Percentiles rank a stretch among this genome's conserved stretches.
These are phyloP conservation scores for Noctua janthina DNA, from an alignment of 2,888 invertebrate species.

Conservation along the genomic window DNA sequence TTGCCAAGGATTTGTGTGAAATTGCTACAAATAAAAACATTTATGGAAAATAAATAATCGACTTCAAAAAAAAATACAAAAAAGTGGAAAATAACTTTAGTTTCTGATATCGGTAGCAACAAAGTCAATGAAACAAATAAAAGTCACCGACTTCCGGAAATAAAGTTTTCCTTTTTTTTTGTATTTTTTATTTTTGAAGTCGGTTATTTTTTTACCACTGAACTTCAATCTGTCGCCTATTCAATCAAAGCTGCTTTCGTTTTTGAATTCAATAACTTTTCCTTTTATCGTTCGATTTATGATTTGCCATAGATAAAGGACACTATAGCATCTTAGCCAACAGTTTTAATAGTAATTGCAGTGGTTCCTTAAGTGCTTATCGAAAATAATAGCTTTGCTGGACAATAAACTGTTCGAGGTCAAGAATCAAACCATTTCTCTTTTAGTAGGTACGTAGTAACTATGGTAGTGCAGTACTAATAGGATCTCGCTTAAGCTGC, in stretches of 20 bases:
- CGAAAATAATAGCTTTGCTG: neutral
- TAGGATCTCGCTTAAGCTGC: too few relatives aligned
- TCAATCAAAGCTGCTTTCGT: neutral
- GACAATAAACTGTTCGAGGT: neutral
- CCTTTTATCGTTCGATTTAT: neutral
- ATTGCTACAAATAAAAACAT: too few relatives aligned
- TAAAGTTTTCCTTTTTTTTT: too few relatives aligned
- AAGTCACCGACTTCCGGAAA: too few relatives aligned
- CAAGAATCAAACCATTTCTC: neutral
- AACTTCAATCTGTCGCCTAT: neutral
- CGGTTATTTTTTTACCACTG: too few relatives aligned
- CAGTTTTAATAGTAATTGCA: conserved; percentile 5
- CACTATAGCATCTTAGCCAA: neutral
- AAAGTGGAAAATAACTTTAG: too few relatives aligned
- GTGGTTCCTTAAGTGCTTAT: neutral
- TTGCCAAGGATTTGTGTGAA: too few relatives aligned
- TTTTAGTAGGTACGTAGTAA: neutral
- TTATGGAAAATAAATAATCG: too few relatives aligned
- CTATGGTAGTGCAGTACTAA: neutral
- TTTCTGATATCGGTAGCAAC: too few relatives aligned
- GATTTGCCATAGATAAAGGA: neutral
- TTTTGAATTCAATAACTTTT: neutral
- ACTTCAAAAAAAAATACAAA: too few relatives aligned
- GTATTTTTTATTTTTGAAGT: too few relatives aligned
- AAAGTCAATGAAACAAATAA: too few relatives aligned